Evolutionary conservation across 2,888 invertebrate species (phyloP).

Genomic region (Calliphora vomitoria): DNA sequence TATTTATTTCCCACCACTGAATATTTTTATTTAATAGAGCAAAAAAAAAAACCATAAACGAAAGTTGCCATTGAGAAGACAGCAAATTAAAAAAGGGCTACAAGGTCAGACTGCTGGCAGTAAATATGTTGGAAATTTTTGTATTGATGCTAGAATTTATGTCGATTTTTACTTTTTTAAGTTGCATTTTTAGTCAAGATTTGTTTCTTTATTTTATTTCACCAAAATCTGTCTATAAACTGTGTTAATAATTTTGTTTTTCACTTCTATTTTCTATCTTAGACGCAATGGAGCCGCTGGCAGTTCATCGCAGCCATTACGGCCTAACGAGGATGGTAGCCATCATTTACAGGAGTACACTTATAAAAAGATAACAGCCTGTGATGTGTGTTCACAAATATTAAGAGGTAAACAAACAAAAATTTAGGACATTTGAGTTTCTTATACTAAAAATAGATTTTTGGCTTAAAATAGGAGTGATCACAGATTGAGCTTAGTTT

Average conservation of each 20-base stretch:
- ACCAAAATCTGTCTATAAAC: background rate
- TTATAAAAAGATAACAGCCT: constrained; percentile 97
- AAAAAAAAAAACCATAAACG: background rate
- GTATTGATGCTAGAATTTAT: background rate
- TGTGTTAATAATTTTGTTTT: background rate
- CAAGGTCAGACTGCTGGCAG: constrained; percentile 32
- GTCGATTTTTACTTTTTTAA: background rate
- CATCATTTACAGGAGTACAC: constrained; percentile 97
- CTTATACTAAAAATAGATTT: no score
- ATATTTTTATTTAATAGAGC: background rate
- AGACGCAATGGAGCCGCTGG: constrained; percentile 91
- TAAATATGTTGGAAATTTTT: background rate
- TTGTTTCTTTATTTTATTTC: background rate
- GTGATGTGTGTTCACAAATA: constrained; percentile 96
- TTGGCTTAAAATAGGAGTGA: no score
- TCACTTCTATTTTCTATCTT: constrained; percentile 25
- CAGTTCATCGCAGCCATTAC: constrained; percentile 82
- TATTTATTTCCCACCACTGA: constrained; percentile 35
- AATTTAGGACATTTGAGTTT: no score
- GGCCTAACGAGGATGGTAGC: constrained; percentile 84
- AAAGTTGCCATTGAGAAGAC: background rate
- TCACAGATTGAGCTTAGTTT: no score
- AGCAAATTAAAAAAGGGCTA: background rate
- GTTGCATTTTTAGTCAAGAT: background rate
- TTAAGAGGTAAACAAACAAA: constrained; percentile 89